Percentiles rank a stretch among this genome's conserved stretches.
These are phyloP conservation scores for Orchestes rusci DNA, from an alignment of 2,888 invertebrate genomes.

Conservation along the genomic window DNA sequence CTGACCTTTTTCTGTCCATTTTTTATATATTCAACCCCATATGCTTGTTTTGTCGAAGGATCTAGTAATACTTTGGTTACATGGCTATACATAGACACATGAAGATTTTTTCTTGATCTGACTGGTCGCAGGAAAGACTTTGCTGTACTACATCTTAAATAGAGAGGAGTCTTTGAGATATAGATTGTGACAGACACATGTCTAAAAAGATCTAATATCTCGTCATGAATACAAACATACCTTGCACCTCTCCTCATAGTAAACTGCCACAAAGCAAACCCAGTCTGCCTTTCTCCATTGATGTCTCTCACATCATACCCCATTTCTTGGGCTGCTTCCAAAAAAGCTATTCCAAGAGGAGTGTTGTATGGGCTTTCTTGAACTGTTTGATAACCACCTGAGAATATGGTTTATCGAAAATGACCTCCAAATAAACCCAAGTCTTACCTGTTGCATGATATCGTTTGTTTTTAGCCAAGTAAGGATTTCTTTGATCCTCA, in stretches of 20 bases:
- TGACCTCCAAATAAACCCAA: neutral
- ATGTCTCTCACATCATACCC: conserved; percentile 81
- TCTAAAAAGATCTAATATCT: too few species aligned
- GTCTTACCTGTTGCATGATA: conserved; percentile 64
- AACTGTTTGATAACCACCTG: conserved; percentile 70
- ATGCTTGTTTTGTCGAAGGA: conserved; percentile 63
- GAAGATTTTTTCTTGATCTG: conserved; percentile 69
- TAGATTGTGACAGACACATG: too few species aligned
- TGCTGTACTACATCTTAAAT: conserved; percentile 64
- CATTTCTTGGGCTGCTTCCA: conserved; percentile 88
- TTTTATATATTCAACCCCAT: conserved; percentile 69
- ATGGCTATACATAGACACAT: conserved; percentile 71
- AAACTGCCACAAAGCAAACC: conserved; percentile 79
- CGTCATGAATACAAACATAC: too few species aligned
- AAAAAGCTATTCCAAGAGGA: conserved; percentile 74
- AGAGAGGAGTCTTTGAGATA: neutral
- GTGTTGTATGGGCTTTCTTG: conserved; percentile 75
- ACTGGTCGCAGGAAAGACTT: conserved; percentile 81
- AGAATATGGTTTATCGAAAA: neutral
- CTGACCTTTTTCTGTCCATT: conserved; percentile 54
- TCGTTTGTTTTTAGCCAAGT: conserved; percentile 64
- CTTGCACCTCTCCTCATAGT: conserved; percentile 77
- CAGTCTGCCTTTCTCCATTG: conserved; percentile 81
- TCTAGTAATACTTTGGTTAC: conserved; percentile 65
- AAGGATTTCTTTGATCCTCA: conserved; percentile 82